These are phyloP conservation scores for Manduca sexta DNA, from an alignment of 1,140 invertebrate species.

Conservation along the genomic window DNA sequence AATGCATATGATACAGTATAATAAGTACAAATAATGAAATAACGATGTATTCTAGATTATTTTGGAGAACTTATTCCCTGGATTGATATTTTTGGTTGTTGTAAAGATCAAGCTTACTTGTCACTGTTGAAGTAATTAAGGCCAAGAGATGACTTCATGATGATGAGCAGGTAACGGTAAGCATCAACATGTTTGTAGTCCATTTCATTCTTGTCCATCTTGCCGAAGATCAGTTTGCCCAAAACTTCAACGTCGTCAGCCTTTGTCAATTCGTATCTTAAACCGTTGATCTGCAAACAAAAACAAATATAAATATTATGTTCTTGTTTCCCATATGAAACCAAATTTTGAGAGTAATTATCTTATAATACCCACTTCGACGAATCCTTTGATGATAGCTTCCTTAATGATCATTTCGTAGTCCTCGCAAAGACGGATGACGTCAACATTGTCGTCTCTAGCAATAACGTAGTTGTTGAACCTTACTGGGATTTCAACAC, in stretches of 20 bases:
- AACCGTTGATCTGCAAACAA: slow-evolving; percentile 46
- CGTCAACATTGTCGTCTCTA: slow-evolving; percentile 64
- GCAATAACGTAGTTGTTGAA: slow-evolving; percentile 74
- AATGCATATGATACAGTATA: not conserved
- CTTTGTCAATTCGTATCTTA: slow-evolving; percentile 44
- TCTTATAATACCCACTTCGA: slow-evolving; percentile 54
- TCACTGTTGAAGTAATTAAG: slow-evolving; percentile 42
- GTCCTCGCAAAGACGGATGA: slow-evolving; percentile 65
- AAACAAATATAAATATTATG: not conserved
- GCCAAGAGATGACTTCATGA: slow-evolving; percentile 53
- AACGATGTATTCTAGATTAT: not conserved
- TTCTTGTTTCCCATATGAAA: not conserved
- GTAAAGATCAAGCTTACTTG: slow-evolving; percentile 42
- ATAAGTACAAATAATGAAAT: not conserved
- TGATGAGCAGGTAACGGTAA: slow-evolving; percentile 56
- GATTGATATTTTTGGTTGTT: not conserved
- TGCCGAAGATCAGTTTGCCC: slow-evolving; percentile 53
- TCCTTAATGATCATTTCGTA: slow-evolving; percentile 77
- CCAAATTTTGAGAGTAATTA: not conserved
- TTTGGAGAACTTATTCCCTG: not conserved
- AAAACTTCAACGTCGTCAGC: slow-evolving; percentile 48
- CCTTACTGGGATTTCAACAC: slow-evolving; percentile 77
- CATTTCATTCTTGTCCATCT: slow-evolving; percentile 41
- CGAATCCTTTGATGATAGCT: slow-evolving; percentile 77
- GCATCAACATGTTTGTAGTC: slow-evolving; percentile 33